A percentile compares a stretch with the other conserved stretches of the same genome.
Conservation (phyloP, 1,140 invertebrate genomes). For the Orchestia grillus region DNA sequence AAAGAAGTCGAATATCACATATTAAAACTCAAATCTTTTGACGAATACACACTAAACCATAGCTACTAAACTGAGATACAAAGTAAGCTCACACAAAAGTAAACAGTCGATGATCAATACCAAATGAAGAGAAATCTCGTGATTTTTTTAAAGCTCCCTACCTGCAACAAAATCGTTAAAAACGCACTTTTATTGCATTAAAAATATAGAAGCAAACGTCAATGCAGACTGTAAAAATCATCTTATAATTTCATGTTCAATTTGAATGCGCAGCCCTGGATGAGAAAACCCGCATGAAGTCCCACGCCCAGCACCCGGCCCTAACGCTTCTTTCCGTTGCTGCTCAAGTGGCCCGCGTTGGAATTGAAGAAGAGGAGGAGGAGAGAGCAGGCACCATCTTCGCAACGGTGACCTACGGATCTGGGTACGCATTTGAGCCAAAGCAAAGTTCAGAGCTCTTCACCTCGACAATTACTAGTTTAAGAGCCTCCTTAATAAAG, state of each 20-base stretch:
- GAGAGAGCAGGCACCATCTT: background rate
- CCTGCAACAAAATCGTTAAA: no score
- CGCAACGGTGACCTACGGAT: slow-evolving; percentile 4
- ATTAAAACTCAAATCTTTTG: background rate
- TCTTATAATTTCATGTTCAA: background rate
- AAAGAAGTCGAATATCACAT: background rate
- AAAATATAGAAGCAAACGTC: no score
- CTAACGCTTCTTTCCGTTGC: background rate
- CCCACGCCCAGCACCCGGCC: background rate
- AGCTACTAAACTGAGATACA: background rate
- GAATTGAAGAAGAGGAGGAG: background rate
- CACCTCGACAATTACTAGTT: slow-evolving; percentile 12
- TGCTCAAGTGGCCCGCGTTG: background rate
- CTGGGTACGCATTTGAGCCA: background rate
- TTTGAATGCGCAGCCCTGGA: background rate
- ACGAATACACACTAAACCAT: background rate
- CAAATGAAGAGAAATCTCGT: background rate
- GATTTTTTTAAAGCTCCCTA: no score
- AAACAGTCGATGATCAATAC: background rate
- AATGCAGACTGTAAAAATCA: no score
- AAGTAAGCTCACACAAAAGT: background rate
- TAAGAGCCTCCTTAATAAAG: background rate
- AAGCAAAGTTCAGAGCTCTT: background rate
- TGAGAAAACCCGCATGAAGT: background rate
- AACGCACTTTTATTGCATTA: no score